Percentiles rank a stretch among this genome's conserved stretches.
Evolutionary conservation across 2,888 invertebrate species (phyloP).

Genomic region (Brachyopa scutellaris): DNA sequence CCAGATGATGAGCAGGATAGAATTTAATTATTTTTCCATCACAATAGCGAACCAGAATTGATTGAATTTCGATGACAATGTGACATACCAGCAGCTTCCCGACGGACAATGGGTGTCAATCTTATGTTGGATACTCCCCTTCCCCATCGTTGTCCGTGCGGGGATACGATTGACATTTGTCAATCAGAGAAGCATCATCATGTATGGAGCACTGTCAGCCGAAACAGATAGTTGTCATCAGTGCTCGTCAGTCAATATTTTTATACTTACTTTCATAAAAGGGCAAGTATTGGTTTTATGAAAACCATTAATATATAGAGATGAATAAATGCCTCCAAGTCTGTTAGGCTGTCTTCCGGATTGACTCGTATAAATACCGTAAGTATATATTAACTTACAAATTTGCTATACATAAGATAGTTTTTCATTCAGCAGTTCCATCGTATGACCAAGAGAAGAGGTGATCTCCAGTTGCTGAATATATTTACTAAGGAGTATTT

Average conservation of each 20-base stretch:
- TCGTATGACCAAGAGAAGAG: too few species aligned
- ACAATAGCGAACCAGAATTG: constrained; percentile 66
- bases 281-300: too few species aligned
- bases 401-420: too few species aligned
- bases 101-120: constrained; percentile 40
- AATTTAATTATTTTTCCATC: constrained; percentile 73
- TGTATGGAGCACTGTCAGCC: constrained; percentile 15
- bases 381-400: too few species aligned
- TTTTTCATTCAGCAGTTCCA: too few species aligned
- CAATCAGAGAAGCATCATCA: constrained; percentile 50
- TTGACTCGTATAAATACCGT: too few species aligned
- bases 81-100: constrained; percentile 44
- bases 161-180: constrained; percentile 49
- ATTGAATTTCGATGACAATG: constrained; percentile 67
- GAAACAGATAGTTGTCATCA: constrained; percentile 18
- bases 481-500: too few species aligned
- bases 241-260: constrained; percentile 14
- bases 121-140: constrained; percentile 24
- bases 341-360: too few species aligned
- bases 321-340: too few species aligned
- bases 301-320: too few species aligned
- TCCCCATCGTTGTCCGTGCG: background rate
- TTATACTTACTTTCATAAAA: background rate
- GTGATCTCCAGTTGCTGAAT: too few species aligned
- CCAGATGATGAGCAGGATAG: constrained; percentile 61